Evolutionary conservation across 2,888 invertebrate genomes (phyloP), one percentile per base, ranked within the genome.

Genomic region (Lithophane leautieri): DNA sequence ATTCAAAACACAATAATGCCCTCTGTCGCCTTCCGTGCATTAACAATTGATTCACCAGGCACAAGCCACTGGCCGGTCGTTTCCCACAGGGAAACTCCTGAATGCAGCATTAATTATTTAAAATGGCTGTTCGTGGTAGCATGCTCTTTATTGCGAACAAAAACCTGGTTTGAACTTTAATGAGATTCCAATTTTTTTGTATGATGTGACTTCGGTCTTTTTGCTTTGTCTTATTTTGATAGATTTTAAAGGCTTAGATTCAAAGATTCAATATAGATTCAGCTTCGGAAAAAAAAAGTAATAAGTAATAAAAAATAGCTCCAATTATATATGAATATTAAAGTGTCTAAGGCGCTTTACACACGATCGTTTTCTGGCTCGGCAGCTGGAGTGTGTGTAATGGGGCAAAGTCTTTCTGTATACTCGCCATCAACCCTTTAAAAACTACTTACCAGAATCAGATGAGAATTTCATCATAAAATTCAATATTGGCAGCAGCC

Each of bases 11-110:
- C 34, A 58, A 34, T 28, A 47, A 28, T 60, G 56, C 28, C 14
- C 42, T 12, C 70, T 54, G 83, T 63, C 79, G 56, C 69, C 74
- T 66, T 40, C 19, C 12, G 16, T 56, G 9, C 79, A 84, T 86
- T 84, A 86, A 86, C 50, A 79, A 88, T 88, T 86, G 79, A 88
- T 72, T 75, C 62, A 25, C 70, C 25, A 73, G 11, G 52, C 70
- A 54, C 70, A 25, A 42, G 67, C 65, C 63, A 72, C 76, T 65
- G 47, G 54, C 56, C 67, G 84, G 82, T 52, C 50, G 62, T 74
- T 86, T 86, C 86, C 86, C 86, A 88, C 73, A 66, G 88, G 88
- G 80, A 82, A 87, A 82, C 62, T 75, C 77, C 82, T 52, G 76
- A 88, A 74, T 82, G 82, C 73, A 63, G 40, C 58, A 70, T 86